Conservation (phyloP, 2,113 vertebrate genomes). For the Isurus oxyrinchus region DNA sequence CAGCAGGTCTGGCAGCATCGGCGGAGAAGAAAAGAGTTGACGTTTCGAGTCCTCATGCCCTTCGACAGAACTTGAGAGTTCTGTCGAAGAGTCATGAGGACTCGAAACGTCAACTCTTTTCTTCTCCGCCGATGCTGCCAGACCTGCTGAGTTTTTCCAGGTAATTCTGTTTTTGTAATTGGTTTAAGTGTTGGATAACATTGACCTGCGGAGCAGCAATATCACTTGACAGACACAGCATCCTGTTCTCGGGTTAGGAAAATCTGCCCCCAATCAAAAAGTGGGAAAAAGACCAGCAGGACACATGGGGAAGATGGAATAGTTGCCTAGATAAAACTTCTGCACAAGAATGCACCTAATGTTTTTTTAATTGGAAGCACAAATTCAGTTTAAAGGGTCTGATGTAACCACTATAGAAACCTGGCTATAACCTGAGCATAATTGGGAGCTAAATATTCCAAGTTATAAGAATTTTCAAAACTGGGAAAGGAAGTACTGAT, state of each 20-base stretch:
- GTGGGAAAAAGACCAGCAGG: background rate
- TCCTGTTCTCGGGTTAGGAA: background rate
- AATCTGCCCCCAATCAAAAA: background rate
- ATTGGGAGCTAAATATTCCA: too few relatives aligned
- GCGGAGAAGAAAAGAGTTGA: too few relatives aligned
- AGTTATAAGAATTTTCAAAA: background rate
- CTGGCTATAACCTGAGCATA: background rate
- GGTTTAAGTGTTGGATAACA: background rate
- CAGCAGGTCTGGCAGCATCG: too few relatives aligned
- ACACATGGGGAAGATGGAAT: background rate
- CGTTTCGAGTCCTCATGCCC: too few relatives aligned
- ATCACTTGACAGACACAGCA: background rate
- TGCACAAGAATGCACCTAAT: background rate
- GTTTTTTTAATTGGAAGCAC: background rate
- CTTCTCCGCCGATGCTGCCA: too few relatives aligned
- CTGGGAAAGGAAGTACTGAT: background rate
- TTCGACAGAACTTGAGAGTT: too few relatives aligned
- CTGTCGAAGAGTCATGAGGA: too few relatives aligned
- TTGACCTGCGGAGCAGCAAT: background rate
- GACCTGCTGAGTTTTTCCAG: too few relatives aligned
- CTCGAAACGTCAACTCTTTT: too few relatives aligned
- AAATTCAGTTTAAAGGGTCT: background rate
- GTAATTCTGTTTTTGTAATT: too few relatives aligned
- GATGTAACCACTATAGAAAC: background rate
- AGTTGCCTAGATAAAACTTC: background rate